Conservation (phyloP, 2,888 invertebrate genomes). For the Brassicogethes aeneus region DNA sequence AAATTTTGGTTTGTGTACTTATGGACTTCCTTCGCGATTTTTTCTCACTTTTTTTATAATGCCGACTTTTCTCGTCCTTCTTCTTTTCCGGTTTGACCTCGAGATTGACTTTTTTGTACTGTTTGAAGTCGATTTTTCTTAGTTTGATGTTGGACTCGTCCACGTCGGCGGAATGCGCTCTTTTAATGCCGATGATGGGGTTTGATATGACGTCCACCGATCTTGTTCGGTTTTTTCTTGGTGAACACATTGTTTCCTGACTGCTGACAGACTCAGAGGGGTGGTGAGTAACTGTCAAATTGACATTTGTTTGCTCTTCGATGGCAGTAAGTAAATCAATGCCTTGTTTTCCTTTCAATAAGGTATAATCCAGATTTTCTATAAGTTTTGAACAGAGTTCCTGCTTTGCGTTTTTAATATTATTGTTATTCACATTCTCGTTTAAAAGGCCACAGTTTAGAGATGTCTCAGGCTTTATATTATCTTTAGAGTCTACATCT, state of each 20-base stretch:
- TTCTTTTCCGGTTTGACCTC: slow-evolving; percentile 12
- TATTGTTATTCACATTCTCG: slow-evolving; percentile 23
- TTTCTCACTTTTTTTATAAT: slow-evolving; percentile 13
- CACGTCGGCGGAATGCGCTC: slow-evolving; percentile 30
- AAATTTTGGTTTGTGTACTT: slow-evolving; percentile 10
- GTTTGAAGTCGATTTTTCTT: slow-evolving; percentile 23
- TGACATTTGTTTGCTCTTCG: slow-evolving; percentile 30
- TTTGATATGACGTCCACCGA: slow-evolving; percentile 27
- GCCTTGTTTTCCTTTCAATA: slow-evolving; percentile 32
- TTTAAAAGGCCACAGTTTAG: slow-evolving; percentile 23
- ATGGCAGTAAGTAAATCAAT: slow-evolving; percentile 31
- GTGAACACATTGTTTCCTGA: slow-evolving; percentile 13
- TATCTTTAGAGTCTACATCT: slow-evolving; percentile 12
- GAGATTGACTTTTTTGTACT: slow-evolving; percentile 16
- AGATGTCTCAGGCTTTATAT: slow-evolving; percentile 6
- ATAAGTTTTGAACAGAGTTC: slow-evolving; percentile 24
- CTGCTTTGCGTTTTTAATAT: slow-evolving; percentile 20
- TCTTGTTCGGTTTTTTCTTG: slow-evolving; percentile 29
- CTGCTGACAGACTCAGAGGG: neutral
- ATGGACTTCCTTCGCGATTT: slow-evolving; percentile 13
- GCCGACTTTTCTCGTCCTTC: slow-evolving; percentile 16
- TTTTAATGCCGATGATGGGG: slow-evolving; percentile 25
- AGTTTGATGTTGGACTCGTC: slow-evolving; percentile 20
- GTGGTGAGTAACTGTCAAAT: slow-evolving; percentile 10
- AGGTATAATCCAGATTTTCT: slow-evolving; percentile 26